Percentiles rank a stretch among this genome's conserved stretches.
Conservation (phyloP, 2,113 vertebrate genomes). For the Tetrax tetrax region DNA sequence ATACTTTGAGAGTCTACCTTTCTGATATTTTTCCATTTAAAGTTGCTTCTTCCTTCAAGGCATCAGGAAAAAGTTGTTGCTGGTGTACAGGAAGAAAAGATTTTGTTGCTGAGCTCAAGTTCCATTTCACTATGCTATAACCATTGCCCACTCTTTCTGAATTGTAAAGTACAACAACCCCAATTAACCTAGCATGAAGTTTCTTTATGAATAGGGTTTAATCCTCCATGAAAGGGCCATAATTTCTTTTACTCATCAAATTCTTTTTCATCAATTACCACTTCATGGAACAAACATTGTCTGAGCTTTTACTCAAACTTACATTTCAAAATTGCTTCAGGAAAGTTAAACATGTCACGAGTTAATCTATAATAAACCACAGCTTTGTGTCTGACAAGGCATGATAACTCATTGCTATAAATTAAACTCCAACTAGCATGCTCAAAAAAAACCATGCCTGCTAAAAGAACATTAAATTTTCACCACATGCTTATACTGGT, state of each 20-base stretch:
- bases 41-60: background rate
- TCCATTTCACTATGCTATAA: conserved; percentile 23
- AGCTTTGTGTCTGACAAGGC: conserved; percentile 40
- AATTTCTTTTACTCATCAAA: conserved; percentile 40
- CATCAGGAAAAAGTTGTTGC: background rate
- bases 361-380: conserved; percentile 41
- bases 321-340: conserved; percentile 18
- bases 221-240: background rate
- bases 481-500: conserved; percentile 6
- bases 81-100: background rate
- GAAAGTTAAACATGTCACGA: conserved; percentile 51
- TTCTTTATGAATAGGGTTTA: conserved; percentile 13
- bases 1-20: background rate
- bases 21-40: background rate
- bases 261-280: conserved; percentile 4
- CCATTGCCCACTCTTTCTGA: conserved; percentile 30
- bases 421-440: background rate
- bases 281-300: background rate
- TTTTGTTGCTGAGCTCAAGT: background rate
- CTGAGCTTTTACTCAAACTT: background rate
- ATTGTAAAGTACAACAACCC: conserved; percentile 19
- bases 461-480: conserved; percentile 35
- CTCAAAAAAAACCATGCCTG: background rate
- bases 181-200: background rate
- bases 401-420: conserved; percentile 19